A percentile compares a stretch with the other conserved stretches of the same genome.
Evolutionary conservation across 2,113 vertebrate genomes (phyloP).

Genomic region (Xenotilapia longispinis): DNA sequence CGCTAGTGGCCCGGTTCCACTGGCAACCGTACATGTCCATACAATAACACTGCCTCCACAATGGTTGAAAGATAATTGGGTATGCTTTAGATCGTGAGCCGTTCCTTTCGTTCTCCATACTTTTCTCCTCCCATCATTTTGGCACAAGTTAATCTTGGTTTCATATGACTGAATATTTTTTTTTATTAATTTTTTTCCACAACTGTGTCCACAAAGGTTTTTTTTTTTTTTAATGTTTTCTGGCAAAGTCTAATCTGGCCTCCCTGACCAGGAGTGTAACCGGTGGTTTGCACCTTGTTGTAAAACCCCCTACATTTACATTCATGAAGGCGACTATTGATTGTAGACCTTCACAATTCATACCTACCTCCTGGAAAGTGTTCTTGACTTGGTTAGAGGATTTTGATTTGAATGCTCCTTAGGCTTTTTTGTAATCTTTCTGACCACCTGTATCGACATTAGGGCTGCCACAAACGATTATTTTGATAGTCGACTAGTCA

Average conservation of each 20-base stretch:
- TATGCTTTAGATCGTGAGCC: neutral
- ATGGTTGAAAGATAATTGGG: neutral
- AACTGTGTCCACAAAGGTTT: neutral
- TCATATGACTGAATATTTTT: neutral
- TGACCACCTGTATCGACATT: neutral
- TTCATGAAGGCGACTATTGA: neutral
- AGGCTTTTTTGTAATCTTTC: neutral
- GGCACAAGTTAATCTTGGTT: neutral
- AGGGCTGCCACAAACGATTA: no score
- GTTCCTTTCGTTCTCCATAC: neutral
- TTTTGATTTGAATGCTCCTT: neutral
- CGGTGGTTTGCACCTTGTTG: neutral
- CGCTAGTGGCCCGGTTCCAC: neutral
- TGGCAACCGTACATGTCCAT: neutral
- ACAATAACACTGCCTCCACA: neutral
- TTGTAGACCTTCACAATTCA: neutral
- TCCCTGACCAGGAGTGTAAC: neutral
- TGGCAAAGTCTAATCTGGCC: neutral
- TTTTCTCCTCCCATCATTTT: neutral
- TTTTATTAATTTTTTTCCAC: neutral
- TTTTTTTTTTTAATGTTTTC: fast-evolving
- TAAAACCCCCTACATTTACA: neutral
- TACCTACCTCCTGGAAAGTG: neutral
- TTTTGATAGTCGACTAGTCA: no score
- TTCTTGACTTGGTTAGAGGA: neutral